Evolutionary conservation across 1,140 invertebrate genomes (phyloP), one percentile per base, ranked within the genome.

Genomic region (Cherax destructor): DNA sequence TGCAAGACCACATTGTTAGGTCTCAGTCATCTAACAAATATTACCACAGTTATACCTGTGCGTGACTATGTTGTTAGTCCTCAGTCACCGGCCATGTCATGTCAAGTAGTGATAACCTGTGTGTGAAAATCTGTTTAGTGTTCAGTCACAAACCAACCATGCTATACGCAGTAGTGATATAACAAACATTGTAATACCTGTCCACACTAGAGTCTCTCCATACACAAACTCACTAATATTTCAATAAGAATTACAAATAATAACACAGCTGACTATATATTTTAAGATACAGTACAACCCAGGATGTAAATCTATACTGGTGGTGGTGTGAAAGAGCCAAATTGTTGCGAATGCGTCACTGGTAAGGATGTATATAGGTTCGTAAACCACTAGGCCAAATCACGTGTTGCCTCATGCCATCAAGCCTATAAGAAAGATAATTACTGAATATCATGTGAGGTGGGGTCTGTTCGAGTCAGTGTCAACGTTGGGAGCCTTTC

Each of bases 321-420:
- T 41, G 30, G 5, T 74, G n/a, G 24, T 74, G 11, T 74, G 69
- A 74, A 65, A 65, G 16, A 18, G 61, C 61, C 5, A 18, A 16
- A 65, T 24, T 24, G n/a, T 7, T 30, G n/a, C 24, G n/a, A 30
- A 24, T 74, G 69, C n/a, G 4, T 74, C 2, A 74, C n/a, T 21
- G 24, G 0, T 30, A 9, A 24, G 69, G 2, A 74, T 21, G 21
- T 30, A 11, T 30, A 30, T 11, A 30, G 24, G 21, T 41, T 41
- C 30, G 11, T 56, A 56, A 9, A 56, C 69, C 21, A 74, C 24
- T 74, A 30, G n/a, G 4, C 69, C 24, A 74, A 10, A 30, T 30
- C 69, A 74, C 69, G 13, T 74, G 69, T 74, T 74, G 69, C 69
- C 69, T 74, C 69, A 30, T 24, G 69, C 24, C 69, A 30, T 74